Base-by-base conservation (phyloP, 2,797 vertebrate genomes). In the Chromobotia macracanthus region DNA sequence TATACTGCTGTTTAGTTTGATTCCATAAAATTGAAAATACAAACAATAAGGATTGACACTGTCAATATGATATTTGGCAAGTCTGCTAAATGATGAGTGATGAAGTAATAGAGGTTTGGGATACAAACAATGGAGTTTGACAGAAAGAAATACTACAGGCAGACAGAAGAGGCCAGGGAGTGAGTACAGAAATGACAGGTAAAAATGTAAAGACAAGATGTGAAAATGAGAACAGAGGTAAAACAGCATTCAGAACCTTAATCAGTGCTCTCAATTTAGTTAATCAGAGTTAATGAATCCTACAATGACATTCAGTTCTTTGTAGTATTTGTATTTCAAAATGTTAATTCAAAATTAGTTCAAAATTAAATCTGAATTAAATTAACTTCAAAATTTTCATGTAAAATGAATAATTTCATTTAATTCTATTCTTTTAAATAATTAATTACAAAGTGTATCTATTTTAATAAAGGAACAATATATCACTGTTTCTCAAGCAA, bases 81-180 rank as follows among this genome's bases (percentile, higher is more conserved):
- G 93, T 92, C 88, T 91, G 89, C 89, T 88, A 94, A 94, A 91
- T 91, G 90, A 93, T 92, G 93, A 93, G 92, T 85, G 86, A 91
- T 86, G 86, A 92, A 93, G 92, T 85, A 85, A 90, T 86, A 85
- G 78, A 67, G 72, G 67, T 74, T 66, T 75, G 51, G 60, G 68
- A n/a, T 70, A 44, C 60, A 80, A 66, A 67, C 67, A 72, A 48
- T 18, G 70, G 48, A 77, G 70, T 76, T 77, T 73, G 61, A 84
- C 19, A 41, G 63, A 38, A 28, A 69, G 44, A 53, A 35, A 21
- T 31, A 31, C n/a, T 48, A 50, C 48, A 38, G 51, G 69, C 31
- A 48, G 51, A 72, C 56, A 71, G 77, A 77, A 58, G 55, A 78
- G 44, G 76, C 55, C 66, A 63, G 51, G 35, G 35, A 56, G 35